Evolutionary conservation across 2,888 invertebrate species (phyloP), one percentile per base, ranked within the genome.

Genomic region (Xanthia togata): DNA sequence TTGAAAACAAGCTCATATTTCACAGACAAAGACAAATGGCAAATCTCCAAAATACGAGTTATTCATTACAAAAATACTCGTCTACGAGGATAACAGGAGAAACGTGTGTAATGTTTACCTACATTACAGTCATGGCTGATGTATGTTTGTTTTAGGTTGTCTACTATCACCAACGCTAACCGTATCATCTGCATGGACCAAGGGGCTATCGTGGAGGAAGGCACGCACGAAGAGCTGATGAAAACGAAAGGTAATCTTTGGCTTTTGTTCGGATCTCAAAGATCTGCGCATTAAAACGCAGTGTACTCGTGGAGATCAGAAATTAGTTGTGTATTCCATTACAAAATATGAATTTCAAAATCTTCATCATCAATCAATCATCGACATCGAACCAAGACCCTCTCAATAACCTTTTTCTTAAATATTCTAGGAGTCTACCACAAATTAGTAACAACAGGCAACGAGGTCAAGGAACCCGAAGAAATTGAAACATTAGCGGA

Each of bases 161-260:
- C 98, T 20, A 98, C 98, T 5, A 97, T 98, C 68, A 97, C 97
- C 1, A 97, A 97, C 89, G 97, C 98, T 35, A 97, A 98, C 90
- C 97, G 97, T 78, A 98, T 98, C 81, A 97, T 98, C 71, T 97
- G 97, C 87, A 97, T 98, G 91, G 97, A 98, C 89, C 97, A 98
- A 88, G 98, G 98, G 23, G 92, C 95, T 31, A 97, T 98, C 2
- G 97, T 97, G 0, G 98, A 98, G 91, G 96, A 97, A 91, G 98
- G 98, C 55, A 98, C 98, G 6, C 98, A 98, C 88, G 97, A 97
- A 53, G 97, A 98, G 85, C 96, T 98, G 6, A 97, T 98, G 97
- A 97, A 97, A 70, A 94, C 95, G 35, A 97, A 97, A 93, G 97
- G 98, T 90, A 94, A 97, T 65, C 6, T n/a, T 41, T 20, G 11